Conservation (phyloP, 2,888 invertebrate genomes). For the Pseudolycoriella hygida region DNA sequence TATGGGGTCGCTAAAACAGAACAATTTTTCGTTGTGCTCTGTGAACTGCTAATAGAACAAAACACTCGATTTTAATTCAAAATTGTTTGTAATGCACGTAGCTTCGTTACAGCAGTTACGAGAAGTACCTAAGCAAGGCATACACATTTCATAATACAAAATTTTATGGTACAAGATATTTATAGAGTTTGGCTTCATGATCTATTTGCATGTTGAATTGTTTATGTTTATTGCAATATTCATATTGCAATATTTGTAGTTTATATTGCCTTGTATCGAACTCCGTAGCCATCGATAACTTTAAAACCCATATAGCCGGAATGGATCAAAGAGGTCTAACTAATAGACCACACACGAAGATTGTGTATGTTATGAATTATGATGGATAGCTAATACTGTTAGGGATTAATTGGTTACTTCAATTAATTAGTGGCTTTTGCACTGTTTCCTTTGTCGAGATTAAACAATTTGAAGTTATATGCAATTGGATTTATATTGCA, state of each 20-base stretch:
- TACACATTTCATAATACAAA: too few relatives aligned
- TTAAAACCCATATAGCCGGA: neutral
- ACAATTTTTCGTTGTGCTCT: too few relatives aligned
- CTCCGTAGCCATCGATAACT: neutral
- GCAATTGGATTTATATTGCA: too few relatives aligned
- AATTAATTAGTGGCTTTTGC: constrained; percentile 3
- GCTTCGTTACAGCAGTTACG: too few relatives aligned
- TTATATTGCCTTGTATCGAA: neutral
- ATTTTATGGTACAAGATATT: too few relatives aligned
- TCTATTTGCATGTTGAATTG: constrained; percentile 7
- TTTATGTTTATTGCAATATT: constrained; percentile 6
- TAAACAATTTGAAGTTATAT: too few relatives aligned
- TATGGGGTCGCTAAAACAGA: too few relatives aligned
- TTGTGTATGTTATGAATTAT: constrained; percentile 3
- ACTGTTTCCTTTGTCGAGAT: too few relatives aligned
- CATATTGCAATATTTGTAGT: constrained; percentile 1
- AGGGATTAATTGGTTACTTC: constrained; percentile 4
- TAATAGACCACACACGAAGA: constrained; percentile 7
- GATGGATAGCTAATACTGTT: neutral
- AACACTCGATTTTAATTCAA: too few relatives aligned
- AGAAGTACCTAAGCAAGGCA: too few relatives aligned
- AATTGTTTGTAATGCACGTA: too few relatives aligned
- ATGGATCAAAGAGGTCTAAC: constrained; percentile 1
- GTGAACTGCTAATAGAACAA: too few relatives aligned
- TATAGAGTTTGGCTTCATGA: constrained; percentile 3